Conservation (phyloP, 2,888 invertebrate genomes). For the Neria commutata region DNA sequence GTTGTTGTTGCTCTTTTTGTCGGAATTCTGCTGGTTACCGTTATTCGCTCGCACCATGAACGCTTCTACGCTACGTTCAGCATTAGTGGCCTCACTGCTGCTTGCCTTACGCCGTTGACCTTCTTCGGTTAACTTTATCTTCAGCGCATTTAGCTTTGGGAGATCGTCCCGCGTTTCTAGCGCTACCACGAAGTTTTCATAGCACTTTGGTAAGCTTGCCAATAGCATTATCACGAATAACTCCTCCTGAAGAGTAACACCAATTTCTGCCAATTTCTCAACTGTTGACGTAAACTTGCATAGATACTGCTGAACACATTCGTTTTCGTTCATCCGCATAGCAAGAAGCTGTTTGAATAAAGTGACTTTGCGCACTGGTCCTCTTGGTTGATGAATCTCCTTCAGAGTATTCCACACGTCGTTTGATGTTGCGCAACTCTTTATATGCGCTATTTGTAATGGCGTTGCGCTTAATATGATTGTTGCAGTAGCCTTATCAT, state of each 20-base stretch:
- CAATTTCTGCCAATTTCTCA: conserved; percentile 3
- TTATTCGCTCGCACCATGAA: background rate
- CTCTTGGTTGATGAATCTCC: background rate
- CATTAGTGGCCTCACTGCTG: background rate
- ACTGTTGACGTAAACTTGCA: background rate
- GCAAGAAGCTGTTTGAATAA: background rate
- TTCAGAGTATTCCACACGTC: background rate
- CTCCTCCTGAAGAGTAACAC: no score
- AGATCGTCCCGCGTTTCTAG: background rate
- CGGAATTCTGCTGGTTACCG: background rate
- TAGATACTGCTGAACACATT: background rate
- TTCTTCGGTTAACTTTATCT: conserved; percentile 2
- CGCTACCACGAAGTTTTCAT: conserved; percentile 5
- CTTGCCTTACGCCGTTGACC: background rate
- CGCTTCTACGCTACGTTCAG: background rate
- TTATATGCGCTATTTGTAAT: background rate
- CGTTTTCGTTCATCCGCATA: background rate
- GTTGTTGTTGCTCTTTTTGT: background rate
- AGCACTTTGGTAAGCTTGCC: background rate
- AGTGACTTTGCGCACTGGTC: background rate
- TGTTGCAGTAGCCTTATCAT: conserved; percentile 5
- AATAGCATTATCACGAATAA: conserved; percentile 5
- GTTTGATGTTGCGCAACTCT: background rate
- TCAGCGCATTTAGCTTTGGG: background rate
- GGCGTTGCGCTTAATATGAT: background rate